A percentile compares a stretch with the other conserved stretches of the same genome.
phyloP scores from a whole-genome alignment of 2,888 invertebrate genomes.

The Dicranocentrus wangi region DNA sequence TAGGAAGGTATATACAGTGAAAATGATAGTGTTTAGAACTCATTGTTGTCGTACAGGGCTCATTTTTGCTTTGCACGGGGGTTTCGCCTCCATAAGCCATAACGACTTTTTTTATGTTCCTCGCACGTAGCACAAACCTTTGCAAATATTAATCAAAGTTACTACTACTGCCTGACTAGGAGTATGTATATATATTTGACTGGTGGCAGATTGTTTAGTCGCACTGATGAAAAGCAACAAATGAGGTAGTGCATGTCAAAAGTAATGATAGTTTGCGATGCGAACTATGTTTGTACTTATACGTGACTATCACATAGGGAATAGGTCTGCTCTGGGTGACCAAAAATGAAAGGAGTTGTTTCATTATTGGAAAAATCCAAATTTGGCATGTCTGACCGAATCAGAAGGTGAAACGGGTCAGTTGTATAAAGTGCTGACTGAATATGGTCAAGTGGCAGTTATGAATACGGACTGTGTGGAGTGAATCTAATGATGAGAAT shows the following conservation, averaged over 20 bases:
- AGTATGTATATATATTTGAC: background rate
- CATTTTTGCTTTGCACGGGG: background rate
- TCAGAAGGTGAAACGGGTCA: constrained; percentile 65
- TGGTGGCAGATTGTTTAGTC: background rate
- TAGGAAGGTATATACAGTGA: no score
- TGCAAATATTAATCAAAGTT: background rate
- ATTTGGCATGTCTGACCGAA: constrained; percentile 64
- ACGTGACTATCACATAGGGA: background rate
- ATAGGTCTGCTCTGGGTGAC: constrained; percentile 30
- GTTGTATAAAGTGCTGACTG: constrained; percentile 51
- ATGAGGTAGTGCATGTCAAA: background rate
- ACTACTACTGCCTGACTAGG: background rate
- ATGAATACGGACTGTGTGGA: constrained; percentile 39
- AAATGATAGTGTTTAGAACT: background rate
- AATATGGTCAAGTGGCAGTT: constrained; percentile 62
- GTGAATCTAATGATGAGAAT: constrained; percentile 31
- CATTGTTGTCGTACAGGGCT: background rate
- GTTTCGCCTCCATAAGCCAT: background rate
- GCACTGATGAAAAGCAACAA: constrained; percentile 4
- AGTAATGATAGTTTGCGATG: background rate
- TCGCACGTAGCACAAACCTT: background rate
- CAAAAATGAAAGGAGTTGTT: constrained; percentile 57
- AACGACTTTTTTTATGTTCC: background rate
- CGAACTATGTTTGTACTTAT: background rate
- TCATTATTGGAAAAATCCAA: constrained; percentile 63